Percentiles rank a stretch among this genome's conserved stretches.
These are phyloP conservation scores for Ferrisia virgata DNA, from an alignment of 2,888 invertebrate genomes.

Conservation along the genomic window DNA sequence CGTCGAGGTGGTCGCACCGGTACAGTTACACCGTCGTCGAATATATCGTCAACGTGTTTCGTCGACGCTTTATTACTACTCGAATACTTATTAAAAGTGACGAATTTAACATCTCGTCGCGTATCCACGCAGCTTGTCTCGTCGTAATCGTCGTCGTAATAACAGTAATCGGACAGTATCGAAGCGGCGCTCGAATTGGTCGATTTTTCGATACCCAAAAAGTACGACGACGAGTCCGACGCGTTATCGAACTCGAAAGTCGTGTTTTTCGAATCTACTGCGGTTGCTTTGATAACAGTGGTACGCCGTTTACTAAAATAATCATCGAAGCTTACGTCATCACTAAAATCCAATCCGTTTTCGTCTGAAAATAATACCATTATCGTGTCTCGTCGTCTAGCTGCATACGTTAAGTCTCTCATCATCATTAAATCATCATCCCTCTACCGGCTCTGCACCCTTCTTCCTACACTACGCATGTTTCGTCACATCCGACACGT, in stretches of 20 bases:
- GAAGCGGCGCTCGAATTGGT: background rate
- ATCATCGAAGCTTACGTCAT: background rate
- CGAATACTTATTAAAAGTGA: conserved; percentile 13
- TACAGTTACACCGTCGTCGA: conserved; percentile 24
- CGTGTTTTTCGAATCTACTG: background rate
- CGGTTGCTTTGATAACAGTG: background rate
- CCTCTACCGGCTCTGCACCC: background rate
- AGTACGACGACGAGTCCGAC: background rate
- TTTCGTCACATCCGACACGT: background rate
- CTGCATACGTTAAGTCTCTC: no score
- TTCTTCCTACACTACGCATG: background rate
- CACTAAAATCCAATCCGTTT: background rate
- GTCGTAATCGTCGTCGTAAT: background rate
- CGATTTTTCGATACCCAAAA: background rate
- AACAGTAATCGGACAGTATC: background rate
- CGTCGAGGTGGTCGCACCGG: conserved; percentile 27
- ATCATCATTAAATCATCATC: background rate
- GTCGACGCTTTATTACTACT: background rate
- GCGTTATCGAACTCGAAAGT: background rate
- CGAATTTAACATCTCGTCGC: background rate
- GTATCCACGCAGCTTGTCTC: background rate
- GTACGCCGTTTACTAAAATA: background rate
- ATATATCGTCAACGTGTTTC: conserved; percentile 31
- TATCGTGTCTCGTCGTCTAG: background rate
- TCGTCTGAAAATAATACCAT: background rate